Evolutionary conservation across 1,140 invertebrate genomes (phyloP), one percentile per base, ranked within the genome.

Genomic region (Hermatobates lingyangjiaoensis): DNA sequence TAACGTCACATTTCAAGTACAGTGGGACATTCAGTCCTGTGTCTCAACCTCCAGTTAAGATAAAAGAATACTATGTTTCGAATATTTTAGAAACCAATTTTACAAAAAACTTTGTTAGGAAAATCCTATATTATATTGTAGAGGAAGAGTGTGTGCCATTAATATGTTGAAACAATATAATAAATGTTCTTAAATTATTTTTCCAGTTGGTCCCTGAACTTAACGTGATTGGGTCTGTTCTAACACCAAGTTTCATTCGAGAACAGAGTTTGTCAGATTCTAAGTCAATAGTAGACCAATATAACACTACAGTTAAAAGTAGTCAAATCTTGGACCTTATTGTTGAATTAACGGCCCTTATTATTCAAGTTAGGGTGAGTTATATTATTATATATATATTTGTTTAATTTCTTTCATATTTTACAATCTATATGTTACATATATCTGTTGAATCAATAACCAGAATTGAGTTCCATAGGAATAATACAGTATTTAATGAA

Each of bases 181-280:
- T n/a, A n/a, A n/a, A n/a, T n/a, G n/a, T n/a, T 18, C 21, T 45
- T 23, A 7, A 20, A 12, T 50, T 25, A 23, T 20, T 45, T 51
- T 51, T 54, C 3, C 56, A 75, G 71, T 80, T 94, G 57, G 81
- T 85, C 0, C 87, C 85, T 2, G 87, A 91, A 49, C 81, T 85
- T 44, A 84, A 84, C 56, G 73, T 90, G n/a, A 79, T 79, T 27
- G 82, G 87, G 2, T 27, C 27, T 21, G 85, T 92, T 75, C 70
- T 92, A 42, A 81, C 87, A 44, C 88, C 91, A 1, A 82, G 83
- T 54, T 81, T 86, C 65, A 69, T 95, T 21, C 75, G 83, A 58
- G 87, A 90, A 64, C 83, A 83, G 63, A 92, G 87, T 65, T 75
- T 77, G 25, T 79, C 84, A 57, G 86, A 93, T 67, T 87, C 89